Base-by-base conservation (phyloP, 1,140 invertebrate genomes). In the Leptoteleia sp. region DNA sequence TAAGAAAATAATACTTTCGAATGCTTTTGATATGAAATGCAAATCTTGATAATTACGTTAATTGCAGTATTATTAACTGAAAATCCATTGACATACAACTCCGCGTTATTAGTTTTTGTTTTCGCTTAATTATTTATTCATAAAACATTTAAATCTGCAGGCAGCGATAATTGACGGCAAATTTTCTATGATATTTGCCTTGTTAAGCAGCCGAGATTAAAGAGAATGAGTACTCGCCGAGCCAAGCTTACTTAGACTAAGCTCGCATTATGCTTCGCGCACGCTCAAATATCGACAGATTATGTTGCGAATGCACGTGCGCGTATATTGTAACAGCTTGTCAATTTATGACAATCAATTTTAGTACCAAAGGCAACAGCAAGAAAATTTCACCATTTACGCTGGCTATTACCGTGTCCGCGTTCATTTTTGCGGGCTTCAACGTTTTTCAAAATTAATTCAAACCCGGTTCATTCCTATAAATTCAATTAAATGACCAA, bases 211-310 rank as follows among this genome's bases (percentile, higher is more conserved):
- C 76, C 78, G 81, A 84, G 81, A 78, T 81, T 79, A 78, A 79
- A 81, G 82, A 81, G 83, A 85, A 84, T 83, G 85, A 85, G 85
- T 84, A 87, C 81, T 88, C 86, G 85, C 80, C 68, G 80, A 81
- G 83, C 82, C 81, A 87, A 85, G 85, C 84, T 86, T 87, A 87
- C 85, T 87, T 87, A 87, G 84, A 82, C 81, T 89, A 88, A 89
- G 86, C 87, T 85, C 75, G 79, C 82, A 83, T 87, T 83, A 70
- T 86, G 86, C 82, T 83, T 88, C 83, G 87, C 80, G 82, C 83
- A 84, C 81, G 82, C 80, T 79, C 79, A 76, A 82, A 81, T 67
- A 67, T 82, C 79, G 81, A 79, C 79, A 78, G 72, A 37, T 57
- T 43, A 33, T 17, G 43, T 22, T 48, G 3, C 33, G 61, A 54